These are phyloP conservation scores for Eueides isabella DNA, from an alignment of 1,140 invertebrate species.

Conservation along the genomic window DNA sequence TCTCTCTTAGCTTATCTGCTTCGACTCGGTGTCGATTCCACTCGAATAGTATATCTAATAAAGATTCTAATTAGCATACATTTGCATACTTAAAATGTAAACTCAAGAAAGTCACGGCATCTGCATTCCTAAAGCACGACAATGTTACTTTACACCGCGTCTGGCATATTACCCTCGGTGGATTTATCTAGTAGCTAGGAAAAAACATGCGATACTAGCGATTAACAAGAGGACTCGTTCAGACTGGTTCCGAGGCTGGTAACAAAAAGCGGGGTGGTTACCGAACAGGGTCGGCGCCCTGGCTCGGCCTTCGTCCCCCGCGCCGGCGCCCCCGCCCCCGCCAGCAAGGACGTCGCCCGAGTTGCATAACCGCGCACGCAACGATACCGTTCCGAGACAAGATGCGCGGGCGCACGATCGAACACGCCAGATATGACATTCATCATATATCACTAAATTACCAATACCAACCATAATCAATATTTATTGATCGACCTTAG, in stretches of 20 bases:
- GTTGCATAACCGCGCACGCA: slow-evolving; percentile 75
- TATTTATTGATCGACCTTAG: slow-evolving; percentile 19
- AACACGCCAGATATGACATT: slow-evolving; percentile 17
- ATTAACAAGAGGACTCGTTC: slow-evolving; percentile 29
- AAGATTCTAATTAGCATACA: slow-evolving; percentile 36
- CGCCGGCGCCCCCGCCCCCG: slow-evolving; percentile 41
- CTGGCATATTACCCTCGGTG: slow-evolving; percentile 25
- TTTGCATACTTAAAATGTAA: slow-evolving; percentile 40
- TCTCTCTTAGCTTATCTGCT: slow-evolving; percentile 2
- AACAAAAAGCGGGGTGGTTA: slow-evolving; percentile 67
- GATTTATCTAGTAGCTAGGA: slow-evolving; percentile 33
- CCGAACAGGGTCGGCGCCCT: slow-evolving; percentile 62
- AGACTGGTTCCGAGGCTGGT: slow-evolving; percentile 41
- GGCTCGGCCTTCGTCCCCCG: slow-evolving; percentile 64
- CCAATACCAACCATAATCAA: not conserved
- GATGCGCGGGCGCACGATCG: slow-evolving; percentile 32
- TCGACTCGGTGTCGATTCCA: slow-evolving; percentile 24
- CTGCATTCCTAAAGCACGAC: slow-evolving; percentile 33
- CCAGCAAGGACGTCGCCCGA: slow-evolving; percentile 64
- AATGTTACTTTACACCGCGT: slow-evolving; percentile 32
- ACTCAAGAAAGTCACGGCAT: slow-evolving; percentile 35
- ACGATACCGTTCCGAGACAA: slow-evolving; percentile 56
- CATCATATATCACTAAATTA: slow-evolving; percentile 28
- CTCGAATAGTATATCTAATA: slow-evolving; percentile 30
- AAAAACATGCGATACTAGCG: slow-evolving; percentile 43